Conservation (phyloP, 2,113 vertebrate species). For the Platycercus adscitus region DNA sequence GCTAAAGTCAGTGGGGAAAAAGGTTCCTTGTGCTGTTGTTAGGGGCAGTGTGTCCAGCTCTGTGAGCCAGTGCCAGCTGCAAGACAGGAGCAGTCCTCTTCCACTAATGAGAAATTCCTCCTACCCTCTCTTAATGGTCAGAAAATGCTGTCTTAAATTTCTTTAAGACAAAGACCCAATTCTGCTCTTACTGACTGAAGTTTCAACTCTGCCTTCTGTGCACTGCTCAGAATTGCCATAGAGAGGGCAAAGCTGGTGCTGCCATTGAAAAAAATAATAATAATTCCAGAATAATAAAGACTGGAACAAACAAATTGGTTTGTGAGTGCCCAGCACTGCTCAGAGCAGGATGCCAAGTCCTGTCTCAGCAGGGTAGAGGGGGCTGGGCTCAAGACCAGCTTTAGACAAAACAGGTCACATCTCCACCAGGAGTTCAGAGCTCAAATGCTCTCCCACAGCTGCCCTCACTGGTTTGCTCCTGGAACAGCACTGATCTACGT, state of each 20-base stretch:
- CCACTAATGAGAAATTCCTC: constrained; percentile 15
- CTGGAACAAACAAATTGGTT: neutral
- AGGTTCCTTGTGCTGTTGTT: neutral
- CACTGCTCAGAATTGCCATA: neutral
- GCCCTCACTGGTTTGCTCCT: neutral
- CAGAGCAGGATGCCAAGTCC: neutral
- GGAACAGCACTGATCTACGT: neutral
- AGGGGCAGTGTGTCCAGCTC: neutral
- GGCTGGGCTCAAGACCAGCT: neutral
- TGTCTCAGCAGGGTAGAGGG: neutral
- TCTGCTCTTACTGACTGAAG: neutral
- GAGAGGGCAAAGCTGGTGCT: neutral
- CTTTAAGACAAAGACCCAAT: constrained; percentile 34
- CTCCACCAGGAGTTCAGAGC: neutral
- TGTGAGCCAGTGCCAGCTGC: neutral
- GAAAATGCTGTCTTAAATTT: constrained; percentile 28
- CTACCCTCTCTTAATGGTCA: neutral
- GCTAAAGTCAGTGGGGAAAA: neutral
- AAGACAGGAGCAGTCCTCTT: neutral
- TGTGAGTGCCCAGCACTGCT: neutral
- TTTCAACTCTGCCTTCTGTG: neutral
- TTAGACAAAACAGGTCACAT: neutral
- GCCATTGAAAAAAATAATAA: neutral
- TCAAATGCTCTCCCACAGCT: neutral
- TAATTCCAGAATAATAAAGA: neutral